phyloP scores from a whole-genome alignment of 1,140 invertebrate genomes.

The Temnothorax curvispinosus region DNA sequence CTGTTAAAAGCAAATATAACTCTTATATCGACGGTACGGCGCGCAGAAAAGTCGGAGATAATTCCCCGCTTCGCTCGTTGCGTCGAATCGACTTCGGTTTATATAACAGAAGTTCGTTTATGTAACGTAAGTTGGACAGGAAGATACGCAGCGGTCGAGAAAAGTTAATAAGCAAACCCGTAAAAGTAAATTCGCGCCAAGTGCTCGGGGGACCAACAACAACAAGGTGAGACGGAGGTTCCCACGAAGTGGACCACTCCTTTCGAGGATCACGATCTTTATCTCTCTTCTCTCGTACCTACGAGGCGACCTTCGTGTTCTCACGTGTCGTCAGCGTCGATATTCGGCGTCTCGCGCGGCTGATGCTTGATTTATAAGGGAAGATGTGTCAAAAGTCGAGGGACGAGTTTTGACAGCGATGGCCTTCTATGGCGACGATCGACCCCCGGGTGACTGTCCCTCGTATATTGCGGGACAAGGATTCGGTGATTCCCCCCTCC shows the following conservation, averaged over 20 bases:
- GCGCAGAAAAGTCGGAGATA: slow-evolving; percentile 4
- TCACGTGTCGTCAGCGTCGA: slow-evolving; percentile 21
- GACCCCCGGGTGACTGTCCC: neutral
- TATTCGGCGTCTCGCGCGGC: neutral
- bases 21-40: neutral
- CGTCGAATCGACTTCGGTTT: slow-evolving; percentile 26
- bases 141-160: slow-evolving; percentile 17
- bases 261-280: neutral
- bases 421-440: slow-evolving; percentile 17
- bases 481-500: neutral
- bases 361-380: slow-evolving; percentile 46
- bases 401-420: slow-evolving; percentile 48
- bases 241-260: slow-evolving; percentile 26
- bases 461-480: neutral
- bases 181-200: slow-evolving; percentile 34
- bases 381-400: slow-evolving; percentile 39
- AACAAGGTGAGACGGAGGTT: neutral
- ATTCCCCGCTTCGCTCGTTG: neutral
- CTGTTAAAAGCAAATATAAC: neutral
- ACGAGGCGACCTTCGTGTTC: slow-evolving; percentile 28
- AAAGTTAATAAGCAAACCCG: neutral
- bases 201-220: neutral
- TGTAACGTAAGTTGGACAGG: slow-evolving; percentile 23
- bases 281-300: neutral
- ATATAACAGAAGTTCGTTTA: slow-evolving; percentile 47